phyloP scores from a whole-genome alignment of 2,113 vertebrate species.

The Aegotheles bennettii region DNA sequence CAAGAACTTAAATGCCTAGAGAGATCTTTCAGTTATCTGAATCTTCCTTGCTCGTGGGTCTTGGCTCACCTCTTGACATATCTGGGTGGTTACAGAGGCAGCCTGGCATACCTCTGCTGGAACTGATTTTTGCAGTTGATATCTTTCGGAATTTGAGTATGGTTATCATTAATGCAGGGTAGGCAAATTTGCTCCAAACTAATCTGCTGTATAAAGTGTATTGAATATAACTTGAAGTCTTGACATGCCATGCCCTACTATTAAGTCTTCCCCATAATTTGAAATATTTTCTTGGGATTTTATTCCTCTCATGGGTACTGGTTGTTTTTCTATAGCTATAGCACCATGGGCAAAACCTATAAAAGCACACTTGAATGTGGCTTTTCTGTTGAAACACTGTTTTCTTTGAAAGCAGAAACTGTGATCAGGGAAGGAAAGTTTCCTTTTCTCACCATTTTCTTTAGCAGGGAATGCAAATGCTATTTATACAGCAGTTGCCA shows the following conservation, averaged over 20 bases:
- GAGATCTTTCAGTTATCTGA: background rate
- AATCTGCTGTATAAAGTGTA: background rate
- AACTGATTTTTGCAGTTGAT: background rate
- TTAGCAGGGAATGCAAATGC: background rate
- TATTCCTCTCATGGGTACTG: background rate
- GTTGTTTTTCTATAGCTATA: background rate
- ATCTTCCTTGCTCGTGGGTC: background rate
- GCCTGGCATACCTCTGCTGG: background rate
- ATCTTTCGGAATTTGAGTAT: background rate
- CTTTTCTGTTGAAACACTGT: background rate
- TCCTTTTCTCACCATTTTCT: background rate
- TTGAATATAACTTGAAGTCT: background rate
- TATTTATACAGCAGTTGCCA: background rate
- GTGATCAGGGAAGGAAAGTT: background rate
- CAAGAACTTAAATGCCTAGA: background rate
- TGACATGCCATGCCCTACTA: background rate
- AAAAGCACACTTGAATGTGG: background rate
- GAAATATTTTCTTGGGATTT: background rate
- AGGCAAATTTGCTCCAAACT: background rate
- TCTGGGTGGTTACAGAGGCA: background rate
- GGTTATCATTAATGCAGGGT: background rate
- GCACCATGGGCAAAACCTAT: background rate
- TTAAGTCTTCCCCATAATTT: background rate
- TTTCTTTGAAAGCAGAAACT: background rate
- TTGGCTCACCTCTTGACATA: background rate